These are phyloP conservation scores for Butorides virescens DNA, from an alignment of 2,113 vertebrate species.

Conservation along the genomic window DNA sequence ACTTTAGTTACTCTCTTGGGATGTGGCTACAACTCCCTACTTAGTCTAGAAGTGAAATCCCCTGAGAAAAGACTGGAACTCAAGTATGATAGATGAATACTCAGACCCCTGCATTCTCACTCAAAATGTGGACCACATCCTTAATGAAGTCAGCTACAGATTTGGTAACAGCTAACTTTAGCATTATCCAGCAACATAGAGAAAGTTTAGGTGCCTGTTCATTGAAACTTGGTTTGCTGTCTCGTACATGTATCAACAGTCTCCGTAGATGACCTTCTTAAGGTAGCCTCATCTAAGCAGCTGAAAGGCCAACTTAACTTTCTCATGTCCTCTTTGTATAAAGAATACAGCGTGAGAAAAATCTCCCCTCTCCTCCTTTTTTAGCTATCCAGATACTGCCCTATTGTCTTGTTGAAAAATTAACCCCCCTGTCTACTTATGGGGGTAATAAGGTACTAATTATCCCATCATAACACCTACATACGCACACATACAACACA, in stretches of 20 bases:
- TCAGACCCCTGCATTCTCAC: neutral
- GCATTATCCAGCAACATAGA: neutral
- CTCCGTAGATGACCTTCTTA: neutral
- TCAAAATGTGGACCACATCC: neutral
- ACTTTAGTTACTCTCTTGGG: neutral
- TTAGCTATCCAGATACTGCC: neutral
- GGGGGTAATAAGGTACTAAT: neutral
- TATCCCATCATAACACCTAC: neutral
- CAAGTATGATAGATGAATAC: neutral
- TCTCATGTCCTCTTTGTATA: neutral
- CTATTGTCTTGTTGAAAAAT: neutral
- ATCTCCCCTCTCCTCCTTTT: neutral
- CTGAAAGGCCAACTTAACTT: neutral
- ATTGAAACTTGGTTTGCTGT: neutral
- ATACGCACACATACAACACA: neutral
- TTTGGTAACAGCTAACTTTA: neutral
- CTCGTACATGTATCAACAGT: accelerated
- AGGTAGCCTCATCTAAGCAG: neutral
- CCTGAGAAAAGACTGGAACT: neutral
- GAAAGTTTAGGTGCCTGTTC: neutral
- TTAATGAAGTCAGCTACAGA: neutral
- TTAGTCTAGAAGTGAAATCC: neutral
- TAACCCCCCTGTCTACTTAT: neutral
- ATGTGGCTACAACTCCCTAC: neutral
- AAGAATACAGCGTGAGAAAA: neutral